These are phyloP conservation scores for Dastarcus helophoroides DNA, from an alignment of 2,888 invertebrate species.

Conservation along the genomic window DNA sequence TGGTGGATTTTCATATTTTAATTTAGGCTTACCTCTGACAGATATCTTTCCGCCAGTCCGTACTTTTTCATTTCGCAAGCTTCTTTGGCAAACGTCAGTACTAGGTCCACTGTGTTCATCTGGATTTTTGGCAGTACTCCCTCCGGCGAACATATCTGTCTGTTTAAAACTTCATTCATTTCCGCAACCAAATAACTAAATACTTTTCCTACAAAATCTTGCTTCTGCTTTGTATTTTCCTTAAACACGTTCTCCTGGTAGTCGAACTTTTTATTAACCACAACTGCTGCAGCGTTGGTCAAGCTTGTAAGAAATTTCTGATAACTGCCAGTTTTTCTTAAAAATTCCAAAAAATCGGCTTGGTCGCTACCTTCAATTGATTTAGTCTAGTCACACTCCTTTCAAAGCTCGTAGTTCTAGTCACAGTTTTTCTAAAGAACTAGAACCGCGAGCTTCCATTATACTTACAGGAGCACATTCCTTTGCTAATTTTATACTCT, in stretches of 20 bases:
- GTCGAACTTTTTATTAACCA: conserved; percentile 9
- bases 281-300: conserved; percentile 4
- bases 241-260: conserved; percentile 3
- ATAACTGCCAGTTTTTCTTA: conserved; percentile 20
- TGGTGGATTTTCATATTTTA: background rate
- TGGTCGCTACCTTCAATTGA: conserved; percentile 12
- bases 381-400: no score
- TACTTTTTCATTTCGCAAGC: conserved; percentile 27
- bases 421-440: no score
- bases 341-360: conserved; percentile 19
- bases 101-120: conserved; percentile 13
- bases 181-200: conserved; percentile 9
- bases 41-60: conserved; percentile 28
- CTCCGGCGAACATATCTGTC: conserved; percentile 14
- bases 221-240: conserved; percentile 6
- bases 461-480: no score
- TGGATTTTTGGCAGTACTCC: conserved; percentile 12
- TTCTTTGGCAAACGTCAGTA: conserved; percentile 30
- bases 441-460: no score
- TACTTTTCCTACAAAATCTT: conserved; percentile 9
- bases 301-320: conserved; percentile 19
- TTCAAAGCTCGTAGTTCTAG: no score
- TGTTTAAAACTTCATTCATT: conserved; percentile 24
- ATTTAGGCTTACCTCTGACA: conserved; percentile 26
- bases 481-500: no score